Evolutionary conservation across 2,888 invertebrate species (phyloP).

Genomic region (Drosophila pseudotalamancana): DNA sequence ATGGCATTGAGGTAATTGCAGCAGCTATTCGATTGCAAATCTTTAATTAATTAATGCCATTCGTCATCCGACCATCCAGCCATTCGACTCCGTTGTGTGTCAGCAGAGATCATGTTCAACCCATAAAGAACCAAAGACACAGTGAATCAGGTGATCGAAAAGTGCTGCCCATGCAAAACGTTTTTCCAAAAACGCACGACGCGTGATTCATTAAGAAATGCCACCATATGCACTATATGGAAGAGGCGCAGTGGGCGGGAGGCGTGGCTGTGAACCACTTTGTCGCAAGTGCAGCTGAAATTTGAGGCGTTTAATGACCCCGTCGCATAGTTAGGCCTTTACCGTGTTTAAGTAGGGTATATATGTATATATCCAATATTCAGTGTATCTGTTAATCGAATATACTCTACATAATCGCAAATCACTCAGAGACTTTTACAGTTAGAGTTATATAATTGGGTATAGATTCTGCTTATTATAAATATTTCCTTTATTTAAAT

Average conservation of each 20-base stretch:
- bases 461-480: neutral
- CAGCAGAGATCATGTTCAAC: slow-evolving; percentile 6
- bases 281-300: slow-evolving; percentile 21
- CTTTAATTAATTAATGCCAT: slow-evolving; percentile 37
- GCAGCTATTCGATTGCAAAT: slow-evolving; percentile 21
- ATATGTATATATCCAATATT: no score
- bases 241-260: neutral
- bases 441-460: neutral
- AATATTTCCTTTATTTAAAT: neutral
- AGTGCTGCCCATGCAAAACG: slow-evolving; percentile 2
- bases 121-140: neutral
- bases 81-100: neutral
- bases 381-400: no score
- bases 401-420: no score
- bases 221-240: slow-evolving; percentile 30
- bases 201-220: slow-evolving; percentile 32
- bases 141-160: slow-evolving; percentile 15
- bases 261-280: slow-evolving; percentile 35
- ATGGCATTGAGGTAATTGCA: slow-evolving; percentile 82
- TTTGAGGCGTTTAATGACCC: slow-evolving; percentile 70
- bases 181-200: neutral
- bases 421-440: neutral
- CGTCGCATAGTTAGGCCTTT: neutral
- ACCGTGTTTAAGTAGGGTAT: neutral
- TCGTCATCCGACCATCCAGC: slow-evolving; percentile 15